Evolutionary conservation across 2,888 invertebrate genomes (phyloP), one percentile per base, ranked within the genome.

Genomic region (Hydrotaea diabolus): DNA sequence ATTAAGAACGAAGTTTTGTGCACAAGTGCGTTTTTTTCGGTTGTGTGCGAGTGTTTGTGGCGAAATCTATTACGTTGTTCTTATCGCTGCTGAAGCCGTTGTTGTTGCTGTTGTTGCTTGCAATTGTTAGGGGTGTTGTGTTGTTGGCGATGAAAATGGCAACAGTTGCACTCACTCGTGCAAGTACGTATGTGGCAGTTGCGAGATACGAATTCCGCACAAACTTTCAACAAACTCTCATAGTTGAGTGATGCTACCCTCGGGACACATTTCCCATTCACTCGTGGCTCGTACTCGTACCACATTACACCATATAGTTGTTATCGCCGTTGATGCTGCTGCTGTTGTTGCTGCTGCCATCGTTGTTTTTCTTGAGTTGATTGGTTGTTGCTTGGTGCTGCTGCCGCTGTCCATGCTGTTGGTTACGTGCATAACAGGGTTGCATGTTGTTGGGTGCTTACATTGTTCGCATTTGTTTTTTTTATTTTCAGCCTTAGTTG

Each of bases 401-500:
- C 53, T 9, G 9, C 39, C 66, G 31, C 31, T 31, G 31, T 4
- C 31, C 11, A 31, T 23, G 59, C 59, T 17, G 21, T n/a, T 72
- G 15, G 23, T 13, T 59, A 23, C 19, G 53, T 53, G 55, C 21
- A 59, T 46, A 71, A 21, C 46, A 46, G 66, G 49, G 7, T 64
- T 72, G 78, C 59, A 78, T 71, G 46, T 64, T 74, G 46, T 79
- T 59, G 81, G 82, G 8, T 23, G 23, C 49, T 71, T 81, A 57
- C 84, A 86, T 87, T 87, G 86, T 86, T 85, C 83, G 80, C 75
- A 79, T 81, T 77, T 57, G 69, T 78, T 75, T 46, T 78, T 74
- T 59, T 74, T 79, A 17, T 13, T 49, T 15, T 4, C n/a, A 36
- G 69, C 62, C 59, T 49, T 46, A 19, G 77, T 31, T 31, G 66